Evolutionary conservation across 2,113 vertebrate genomes (phyloP).

Genomic region (Acrocephalus kingi): DNA sequence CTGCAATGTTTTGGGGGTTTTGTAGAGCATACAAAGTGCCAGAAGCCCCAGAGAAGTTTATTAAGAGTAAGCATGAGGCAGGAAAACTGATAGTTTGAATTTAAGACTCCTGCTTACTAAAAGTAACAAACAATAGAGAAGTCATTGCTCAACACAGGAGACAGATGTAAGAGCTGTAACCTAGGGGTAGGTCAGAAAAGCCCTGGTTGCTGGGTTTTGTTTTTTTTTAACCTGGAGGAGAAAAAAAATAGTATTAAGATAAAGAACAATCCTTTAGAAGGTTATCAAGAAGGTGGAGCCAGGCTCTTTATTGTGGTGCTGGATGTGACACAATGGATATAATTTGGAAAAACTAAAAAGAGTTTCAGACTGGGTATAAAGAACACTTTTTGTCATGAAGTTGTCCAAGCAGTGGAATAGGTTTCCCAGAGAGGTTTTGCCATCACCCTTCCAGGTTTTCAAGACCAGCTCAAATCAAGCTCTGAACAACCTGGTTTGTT

Average conservation of each 20-base stretch:
- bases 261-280: not conserved
- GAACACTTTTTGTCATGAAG: not conserved
- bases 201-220: not conserved
- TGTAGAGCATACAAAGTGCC: not conserved
- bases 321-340: not conserved
- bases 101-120: not conserved
- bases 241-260: not conserved
- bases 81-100: not conserved
- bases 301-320: not conserved
- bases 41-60: not conserved
- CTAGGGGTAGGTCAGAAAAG: not conserved
- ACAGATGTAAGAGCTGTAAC: not conserved
- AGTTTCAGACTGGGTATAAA: not conserved
- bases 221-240: not conserved
- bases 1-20: not conserved
- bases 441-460: fast-evolving
- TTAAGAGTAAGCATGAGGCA: not conserved
- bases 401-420: not conserved
- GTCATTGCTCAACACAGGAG: not conserved
- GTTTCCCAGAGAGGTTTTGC: not conserved
- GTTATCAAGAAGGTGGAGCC: not conserved
- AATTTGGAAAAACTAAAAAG: not conserved
- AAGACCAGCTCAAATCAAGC: not conserved
- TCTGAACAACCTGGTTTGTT: not conserved
- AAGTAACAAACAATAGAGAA: not conserved